Percentiles rank a stretch among this genome's conserved stretches.
Conservation (phyloP, 2,888 invertebrate genomes). For the Nipponacmea schrenckii region DNA sequence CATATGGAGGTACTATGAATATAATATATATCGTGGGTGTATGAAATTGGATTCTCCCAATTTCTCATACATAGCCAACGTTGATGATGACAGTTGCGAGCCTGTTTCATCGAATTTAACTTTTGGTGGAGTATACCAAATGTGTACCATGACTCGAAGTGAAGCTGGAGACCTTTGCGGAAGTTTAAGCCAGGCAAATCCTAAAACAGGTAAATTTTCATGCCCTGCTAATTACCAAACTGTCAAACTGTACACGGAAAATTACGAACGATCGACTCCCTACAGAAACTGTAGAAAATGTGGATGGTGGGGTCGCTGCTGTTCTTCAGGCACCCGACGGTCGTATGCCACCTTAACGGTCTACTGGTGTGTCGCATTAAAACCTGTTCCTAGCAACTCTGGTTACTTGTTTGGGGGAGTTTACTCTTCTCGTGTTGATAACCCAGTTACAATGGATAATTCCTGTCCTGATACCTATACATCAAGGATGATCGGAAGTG, state of each 20-base stretch:
- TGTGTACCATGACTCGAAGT: conserved; percentile 22
- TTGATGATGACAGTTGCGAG: conserved; percentile 33
- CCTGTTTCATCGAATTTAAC: conserved; percentile 27
- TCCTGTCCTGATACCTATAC: conserved; percentile 48
- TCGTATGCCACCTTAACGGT: conserved; percentile 39
- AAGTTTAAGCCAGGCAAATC: conserved; percentile 38
- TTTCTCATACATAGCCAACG: conserved; percentile 36
- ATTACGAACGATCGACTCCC: conserved; percentile 20
- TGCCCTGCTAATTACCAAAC: conserved; percentile 47
- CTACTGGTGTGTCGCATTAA: conserved; percentile 53
- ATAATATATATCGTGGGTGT: conserved; percentile 35
- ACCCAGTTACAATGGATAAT: conserved; percentile 41
- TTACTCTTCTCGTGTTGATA: conserved; percentile 38
- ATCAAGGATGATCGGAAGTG: conserved; percentile 37
- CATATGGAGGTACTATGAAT: conserved; percentile 32
- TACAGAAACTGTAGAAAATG: conserved; percentile 36
- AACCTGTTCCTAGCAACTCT: conserved; percentile 28
- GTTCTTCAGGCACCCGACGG: conserved; percentile 31
- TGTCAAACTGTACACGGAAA: conserved; percentile 38
- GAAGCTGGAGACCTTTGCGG: conserved; percentile 14
- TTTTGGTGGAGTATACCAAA: conserved; percentile 41
- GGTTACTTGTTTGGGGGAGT: conserved; percentile 57
- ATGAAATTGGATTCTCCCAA: conserved; percentile 30
- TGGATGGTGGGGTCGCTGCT: conserved; percentile 30
- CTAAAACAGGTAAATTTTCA: conserved; percentile 42